Conservation (phyloP, 2,888 invertebrate species). For the Diploptera punctata region DNA sequence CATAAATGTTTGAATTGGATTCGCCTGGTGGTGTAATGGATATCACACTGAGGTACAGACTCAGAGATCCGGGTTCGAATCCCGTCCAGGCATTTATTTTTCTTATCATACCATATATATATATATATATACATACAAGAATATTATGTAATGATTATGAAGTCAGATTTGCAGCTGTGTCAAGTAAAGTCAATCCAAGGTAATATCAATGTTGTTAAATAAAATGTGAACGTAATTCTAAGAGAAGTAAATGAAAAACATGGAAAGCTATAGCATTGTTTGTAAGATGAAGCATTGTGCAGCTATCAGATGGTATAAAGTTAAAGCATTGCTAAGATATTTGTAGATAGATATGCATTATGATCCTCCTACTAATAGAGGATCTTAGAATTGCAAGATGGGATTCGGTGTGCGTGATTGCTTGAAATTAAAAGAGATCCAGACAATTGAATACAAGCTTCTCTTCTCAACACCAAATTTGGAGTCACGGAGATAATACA, state of each 20-base stretch:
- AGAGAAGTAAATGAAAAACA: not conserved
- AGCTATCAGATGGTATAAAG: not conserved
- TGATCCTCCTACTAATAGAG: not conserved
- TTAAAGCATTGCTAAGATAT: slow-evolving; percentile 1
- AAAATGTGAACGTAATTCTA: not conserved
- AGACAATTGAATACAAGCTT: slow-evolving; percentile 7
- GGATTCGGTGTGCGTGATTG: not conserved
- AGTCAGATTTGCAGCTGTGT: too few species aligned
- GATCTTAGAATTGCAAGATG: too few species aligned
- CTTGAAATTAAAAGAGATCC: slow-evolving; percentile 7
- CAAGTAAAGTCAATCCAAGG: too few species aligned
- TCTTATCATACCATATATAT: too few species aligned
- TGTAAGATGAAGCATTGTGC: not conserved
- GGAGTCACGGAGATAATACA: not conserved
- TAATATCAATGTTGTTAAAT: not conserved
- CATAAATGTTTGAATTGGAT: too few species aligned
- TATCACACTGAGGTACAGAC: too few species aligned
- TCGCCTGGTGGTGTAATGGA: too few species aligned
- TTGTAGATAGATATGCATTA: not conserved
- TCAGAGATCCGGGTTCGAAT: too few species aligned
- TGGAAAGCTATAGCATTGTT: not conserved
- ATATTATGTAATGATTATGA: too few species aligned
- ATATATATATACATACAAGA: too few species aligned
- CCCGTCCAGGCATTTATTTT: too few species aligned
- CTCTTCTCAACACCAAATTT: slow-evolving; percentile 8